Percentiles rank a stretch among this genome's conserved stretches.
These are phyloP conservation scores for Thunnus albacares DNA, from an alignment of 2,797 vertebrate genomes.

Conservation along the genomic window DNA sequence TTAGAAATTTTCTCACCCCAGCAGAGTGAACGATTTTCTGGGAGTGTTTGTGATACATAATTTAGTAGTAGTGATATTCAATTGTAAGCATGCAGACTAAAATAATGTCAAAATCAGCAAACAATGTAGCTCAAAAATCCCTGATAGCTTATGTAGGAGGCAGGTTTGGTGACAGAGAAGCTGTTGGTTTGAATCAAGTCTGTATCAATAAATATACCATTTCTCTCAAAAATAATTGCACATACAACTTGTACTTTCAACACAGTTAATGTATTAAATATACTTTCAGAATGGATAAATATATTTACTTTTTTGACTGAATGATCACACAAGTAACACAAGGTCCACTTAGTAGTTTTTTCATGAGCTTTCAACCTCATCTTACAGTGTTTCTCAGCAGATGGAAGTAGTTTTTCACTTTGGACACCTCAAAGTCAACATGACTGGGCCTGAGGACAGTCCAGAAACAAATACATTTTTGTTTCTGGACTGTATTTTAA, in stretches of 20 bases:
- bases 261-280: background rate
- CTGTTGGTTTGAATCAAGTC: background rate
- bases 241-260: background rate
- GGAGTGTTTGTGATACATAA: no score
- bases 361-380: no score
- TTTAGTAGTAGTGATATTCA: no score
- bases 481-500: no score
- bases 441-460: background rate
- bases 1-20: no score
- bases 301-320: no score
- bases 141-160: background rate
- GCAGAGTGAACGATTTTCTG: no score
- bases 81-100: no score
- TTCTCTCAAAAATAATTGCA: background rate
- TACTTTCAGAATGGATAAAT: background rate
- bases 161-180: background rate
- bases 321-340: no score
- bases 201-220: background rate
- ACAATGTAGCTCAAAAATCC: no score
- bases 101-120: no score
- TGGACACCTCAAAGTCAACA: background rate
- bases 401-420: background rate
- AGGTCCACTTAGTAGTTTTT: no score
- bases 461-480: background rate
- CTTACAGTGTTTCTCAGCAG: background rate